A percentile compares a stretch with the other conserved stretches of the same genome.
phyloP scores from a whole-genome alignment of 2,888 invertebrate genomes.

The Resseliella maxima region DNA sequence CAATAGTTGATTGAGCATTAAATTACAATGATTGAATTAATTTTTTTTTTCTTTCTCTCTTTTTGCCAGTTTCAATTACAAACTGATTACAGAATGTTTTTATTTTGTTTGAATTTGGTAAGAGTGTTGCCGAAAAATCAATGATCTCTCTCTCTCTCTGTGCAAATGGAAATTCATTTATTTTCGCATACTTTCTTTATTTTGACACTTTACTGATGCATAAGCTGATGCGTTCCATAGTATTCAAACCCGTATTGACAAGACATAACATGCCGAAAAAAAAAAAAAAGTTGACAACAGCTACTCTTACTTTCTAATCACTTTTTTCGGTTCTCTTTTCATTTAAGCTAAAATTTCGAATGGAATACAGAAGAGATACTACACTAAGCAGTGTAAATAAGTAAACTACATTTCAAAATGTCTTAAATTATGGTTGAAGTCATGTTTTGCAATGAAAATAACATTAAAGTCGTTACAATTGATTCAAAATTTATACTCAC shows the following conservation, averaged over 20 bases:
- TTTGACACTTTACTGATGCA: conserved; percentile 1
- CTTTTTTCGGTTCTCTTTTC: neutral
- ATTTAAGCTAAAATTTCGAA: too few species aligned
- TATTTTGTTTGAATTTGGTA: neutral
- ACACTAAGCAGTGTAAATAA: too few species aligned
- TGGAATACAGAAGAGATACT: too few species aligned
- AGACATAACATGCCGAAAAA: neutral
- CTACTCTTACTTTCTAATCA: conserved; percentile 16
- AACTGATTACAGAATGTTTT: neutral
- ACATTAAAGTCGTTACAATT: too few species aligned
- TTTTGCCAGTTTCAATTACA: neutral
- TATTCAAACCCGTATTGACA: neutral
- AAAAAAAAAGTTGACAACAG: neutral
- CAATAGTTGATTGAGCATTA: neutral
- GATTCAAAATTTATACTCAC: too few species aligned
- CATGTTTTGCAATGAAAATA: too few species aligned
- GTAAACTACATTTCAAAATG: too few species aligned
- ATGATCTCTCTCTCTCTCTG: too few species aligned
- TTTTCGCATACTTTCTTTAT: conserved; percentile 17
- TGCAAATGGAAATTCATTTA: neutral
- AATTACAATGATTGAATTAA: neutral
- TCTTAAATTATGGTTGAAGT: too few species aligned
- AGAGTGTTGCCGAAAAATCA: neutral
- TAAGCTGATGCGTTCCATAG: neutral
- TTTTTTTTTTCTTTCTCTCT: neutral